phyloP scores from a whole-genome alignment of 2,113 vertebrate species.

The Ptilonorhynchus violaceus region DNA sequence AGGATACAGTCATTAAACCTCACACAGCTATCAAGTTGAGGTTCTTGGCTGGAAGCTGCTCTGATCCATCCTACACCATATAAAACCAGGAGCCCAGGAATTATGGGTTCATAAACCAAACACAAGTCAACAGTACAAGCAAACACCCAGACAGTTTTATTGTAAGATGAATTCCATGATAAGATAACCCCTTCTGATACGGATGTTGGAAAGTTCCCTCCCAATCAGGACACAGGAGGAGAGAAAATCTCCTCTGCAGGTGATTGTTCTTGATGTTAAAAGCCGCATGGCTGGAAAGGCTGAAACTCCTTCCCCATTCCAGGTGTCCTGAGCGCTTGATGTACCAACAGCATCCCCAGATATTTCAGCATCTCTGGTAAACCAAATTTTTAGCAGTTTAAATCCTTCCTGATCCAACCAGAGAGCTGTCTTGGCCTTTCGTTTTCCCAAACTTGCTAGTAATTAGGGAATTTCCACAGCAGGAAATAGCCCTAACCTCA shows the following conservation, averaged over 20 bases:
- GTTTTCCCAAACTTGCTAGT: neutral
- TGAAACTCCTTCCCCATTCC: neutral
- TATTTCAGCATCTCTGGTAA: neutral
- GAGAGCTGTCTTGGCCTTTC: neutral
- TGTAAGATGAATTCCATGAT: neutral
- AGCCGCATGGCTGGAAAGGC: neutral
- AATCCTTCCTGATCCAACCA: neutral
- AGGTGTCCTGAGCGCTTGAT: fast-evolving
- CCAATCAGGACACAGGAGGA: neutral
- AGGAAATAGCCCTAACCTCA: neutral
- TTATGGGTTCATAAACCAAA: neutral
- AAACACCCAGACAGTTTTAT: neutral
- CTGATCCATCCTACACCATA: neutral
- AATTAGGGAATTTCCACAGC: neutral
- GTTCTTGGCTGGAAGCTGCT: neutral
- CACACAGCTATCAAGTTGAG: neutral
- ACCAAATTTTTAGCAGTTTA: neutral
- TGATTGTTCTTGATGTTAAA: neutral
- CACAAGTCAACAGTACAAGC: neutral
- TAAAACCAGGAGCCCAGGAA: neutral
- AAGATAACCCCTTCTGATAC: neutral
- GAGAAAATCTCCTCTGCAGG: neutral
- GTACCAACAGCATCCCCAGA: neutral
- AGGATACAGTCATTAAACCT: neutral
- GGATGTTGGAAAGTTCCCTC: neutral